Base-by-base conservation (phyloP, 2,797 vertebrate genomes). In the Synaphobranchus kaupii region DNA sequence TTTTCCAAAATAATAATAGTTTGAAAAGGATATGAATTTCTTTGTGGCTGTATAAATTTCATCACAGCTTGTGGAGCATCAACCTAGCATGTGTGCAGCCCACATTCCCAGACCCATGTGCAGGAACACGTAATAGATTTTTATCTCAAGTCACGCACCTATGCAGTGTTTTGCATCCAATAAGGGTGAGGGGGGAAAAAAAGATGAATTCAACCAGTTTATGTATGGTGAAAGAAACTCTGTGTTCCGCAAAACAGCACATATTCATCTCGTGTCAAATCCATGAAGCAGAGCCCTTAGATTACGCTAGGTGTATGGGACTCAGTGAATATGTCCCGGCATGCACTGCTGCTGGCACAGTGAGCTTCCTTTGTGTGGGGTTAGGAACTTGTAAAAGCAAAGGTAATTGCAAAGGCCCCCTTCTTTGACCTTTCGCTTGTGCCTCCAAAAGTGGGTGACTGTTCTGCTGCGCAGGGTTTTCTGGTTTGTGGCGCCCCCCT, bases 211-310 rank as follows among this genome's bases (percentile, higher is more conserved):
- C 90, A 94, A 86, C 90, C 68, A 63, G 86, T 17, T 88, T 91
- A 94, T 96, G 94, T 93, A 93, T 94, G 89, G 93, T 95, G 94
- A 96, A 96, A 94, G 95, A 91, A 88, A 89, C 88, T 90, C 92
- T 92, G 93, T 96, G 94, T 96, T 92, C 92, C 22, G 22, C 4
- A 90, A 90, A 93, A 94, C 92, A 92, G 92, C 88, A 88, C 92
- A 93, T 93, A 94, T 95, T 95, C 93, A 94, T 94, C 90, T 93
- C 84, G 91, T 93, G 92, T 94, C 90, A 91, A 90, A 87, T 31
- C 31, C 84, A 85, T 58, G 85, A 71, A 34, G 58, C 54, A 54
- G 76, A 85, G 82, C 81, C 63, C 81, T 71, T 86, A 89, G 86
- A 92, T 91, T 91, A 85, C 87, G 54, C 87, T 34, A 78, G 86